Conservation (phyloP, 92 coral and sea anemone genomes). For the Blastomussa wellsi region DNA sequence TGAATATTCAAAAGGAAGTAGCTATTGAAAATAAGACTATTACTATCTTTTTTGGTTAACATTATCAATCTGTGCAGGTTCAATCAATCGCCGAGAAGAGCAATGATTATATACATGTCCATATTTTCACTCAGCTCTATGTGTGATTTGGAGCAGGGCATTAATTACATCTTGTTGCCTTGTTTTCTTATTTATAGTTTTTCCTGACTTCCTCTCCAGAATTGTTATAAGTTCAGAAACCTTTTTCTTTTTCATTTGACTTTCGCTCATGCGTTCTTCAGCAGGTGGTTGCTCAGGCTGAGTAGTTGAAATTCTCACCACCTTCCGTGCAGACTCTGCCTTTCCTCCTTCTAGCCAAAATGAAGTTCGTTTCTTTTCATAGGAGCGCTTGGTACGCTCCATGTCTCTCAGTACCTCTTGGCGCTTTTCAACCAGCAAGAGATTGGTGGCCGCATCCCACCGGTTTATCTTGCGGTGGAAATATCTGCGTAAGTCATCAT, state of each 20-base stretch:
- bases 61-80: too few species aligned
- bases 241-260: neutral
- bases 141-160: too few species aligned
- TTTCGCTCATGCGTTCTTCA: constrained; percentile 7
- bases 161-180: too few species aligned
- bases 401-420: neutral
- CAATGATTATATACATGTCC: too few species aligned
- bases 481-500: constrained; percentile 26
- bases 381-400: neutral
- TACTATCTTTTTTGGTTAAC: too few species aligned
- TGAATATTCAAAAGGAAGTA: too few species aligned
- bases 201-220: constrained; percentile 5
- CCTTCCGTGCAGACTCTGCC: neutral
- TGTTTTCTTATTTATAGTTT: neutral
- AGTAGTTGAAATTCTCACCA: constrained; percentile 3
- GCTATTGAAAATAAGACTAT: too few species aligned
- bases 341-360: neutral
- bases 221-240: neutral
- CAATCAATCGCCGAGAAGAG: too few species aligned
- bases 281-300: neutral
- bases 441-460: constrained; percentile 39
- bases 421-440: constrained; percentile 22
- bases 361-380: constrained; percentile 28
- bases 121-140: constrained; percentile 8
- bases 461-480: constrained; percentile 35